Base-by-base conservation (phyloP, 2,888 invertebrate species). In the Chymomyza amoena region DNA sequence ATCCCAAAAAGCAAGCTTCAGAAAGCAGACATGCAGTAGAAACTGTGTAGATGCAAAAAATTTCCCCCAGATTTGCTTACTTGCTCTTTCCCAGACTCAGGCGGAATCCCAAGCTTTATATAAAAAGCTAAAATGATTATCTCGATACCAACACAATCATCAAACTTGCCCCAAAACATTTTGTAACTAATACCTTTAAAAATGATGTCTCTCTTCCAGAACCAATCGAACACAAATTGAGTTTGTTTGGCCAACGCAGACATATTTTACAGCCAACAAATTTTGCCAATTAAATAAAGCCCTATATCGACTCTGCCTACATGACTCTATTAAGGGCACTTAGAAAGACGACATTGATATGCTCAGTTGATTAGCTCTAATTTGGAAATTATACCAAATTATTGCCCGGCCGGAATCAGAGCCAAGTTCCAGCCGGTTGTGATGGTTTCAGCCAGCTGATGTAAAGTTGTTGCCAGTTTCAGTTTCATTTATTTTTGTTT, bases 361-460 rank as follows among this genome's bases (percentile, higher is more conserved):
- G 80, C 73, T 62, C 73, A 74, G 75, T 73, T 85, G 85, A 85
- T 85, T 85, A 85, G 85, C 79, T 87, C 87, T 80, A 85, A 85
- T 87, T 87, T 85, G 70, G 76, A 84, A 87, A 85, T 85, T 87
- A 87, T 87, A 83, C 83, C 75, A 87, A 82, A 83, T 85, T 87
- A 77, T 83, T 76, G 76, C 76, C 61, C 59, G 15, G 61, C 67
- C 51, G 62, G 20, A 10, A 4, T 32, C 50, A n/a, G 13, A 52
- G 57, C 51, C 64, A 13, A 57, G 66, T 45, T 52, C 18, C 7
- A 32, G 72, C 59, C 25, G 28, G 57, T 13, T 57, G 25, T 57
- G 28, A 54, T 62, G 65, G 62, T 79, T 3, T 28, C 28, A 28
- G 28, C 54, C 50, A 78, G 70, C 57, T 75, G 68, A 63, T 57